Conservation (phyloP, 2,113 vertebrate genomes). For the Coptodon bakossiorum region DNA sequence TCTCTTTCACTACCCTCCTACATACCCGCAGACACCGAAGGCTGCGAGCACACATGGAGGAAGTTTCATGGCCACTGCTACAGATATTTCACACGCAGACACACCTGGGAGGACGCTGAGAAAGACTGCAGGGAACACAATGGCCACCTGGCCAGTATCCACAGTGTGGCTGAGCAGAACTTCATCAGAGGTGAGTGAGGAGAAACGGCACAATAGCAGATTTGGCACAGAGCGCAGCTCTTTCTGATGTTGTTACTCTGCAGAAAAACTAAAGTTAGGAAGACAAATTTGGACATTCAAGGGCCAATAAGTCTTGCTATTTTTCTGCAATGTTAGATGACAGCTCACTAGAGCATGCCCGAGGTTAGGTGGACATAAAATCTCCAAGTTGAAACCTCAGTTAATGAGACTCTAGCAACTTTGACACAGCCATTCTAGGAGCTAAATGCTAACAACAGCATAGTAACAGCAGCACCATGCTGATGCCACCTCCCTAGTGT, state of each 20-base stretch:
- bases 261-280: background rate
- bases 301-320: background rate
- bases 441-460: background rate
- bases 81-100: slow-evolving; percentile 82
- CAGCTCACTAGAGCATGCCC: background rate
- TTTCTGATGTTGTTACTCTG: background rate
- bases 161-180: slow-evolving; percentile 80
- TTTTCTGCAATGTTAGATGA: background rate
- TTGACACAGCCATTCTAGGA: background rate
- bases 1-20: background rate
- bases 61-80: slow-evolving; percentile 95
- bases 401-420: background rate
- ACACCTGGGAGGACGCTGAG: slow-evolving; percentile 90
- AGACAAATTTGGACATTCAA: background rate
- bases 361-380: background rate
- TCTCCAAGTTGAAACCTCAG: background rate
- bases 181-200: slow-evolving; percentile 82
- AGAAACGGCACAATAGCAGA: background rate
- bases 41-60: slow-evolving; percentile 88
- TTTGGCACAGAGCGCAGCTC: background rate
- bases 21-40: slow-evolving; percentile 79
- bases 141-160: slow-evolving; percentile 86
- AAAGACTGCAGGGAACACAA: slow-evolving; percentile 84
- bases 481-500: background rate
- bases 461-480: background rate